Base-by-base conservation (phyloP, 2,113 vertebrate genomes). In the Coryphaenoides rupestris region DNA sequence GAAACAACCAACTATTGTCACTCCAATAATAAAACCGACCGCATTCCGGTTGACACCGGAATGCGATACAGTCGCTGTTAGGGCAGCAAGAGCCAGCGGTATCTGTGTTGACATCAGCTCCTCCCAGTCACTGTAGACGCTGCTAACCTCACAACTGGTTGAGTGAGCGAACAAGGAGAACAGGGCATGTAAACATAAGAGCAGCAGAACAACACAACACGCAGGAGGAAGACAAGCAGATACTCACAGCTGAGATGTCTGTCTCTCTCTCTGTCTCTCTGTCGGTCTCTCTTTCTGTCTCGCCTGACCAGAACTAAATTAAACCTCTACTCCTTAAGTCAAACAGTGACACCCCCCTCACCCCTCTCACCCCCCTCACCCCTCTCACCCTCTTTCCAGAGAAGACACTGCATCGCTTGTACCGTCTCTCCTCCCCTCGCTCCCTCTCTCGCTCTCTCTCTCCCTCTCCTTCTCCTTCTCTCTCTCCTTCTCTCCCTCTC, bases 351-450 rank as follows among this genome's bases (percentile, higher is more conserved):
- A 73, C 79, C 68, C 58, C 74, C n/a, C n/a, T n/a, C n/a, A n/a
- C n/a, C n/a, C n/a, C n/a, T n/a, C n/a, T n/a, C n/a, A 63, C 65
- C 56, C 69, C 55, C 60, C 80, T 67, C 60, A n/a, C n/a, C n/a
- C 69, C 75, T 70, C 67, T 75, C 76, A 81, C 74, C 21, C 33
- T 74, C 86, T 88, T 88, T 89, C 86, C 87, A 88, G 83, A 76
- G 84, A 88, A 87, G 89, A 92, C 91, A 92, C 90, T 92, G 60
- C n/a, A n/a, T n/a, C n/a, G n/a, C n/a, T n/a, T n/a, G n/a, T n/a
- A n/a, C n/a, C n/a, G n/a, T n/a, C n/a, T n/a, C n/a, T n/a, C n/a
- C n/a, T n/a, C n/a, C n/a, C n/a, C n/a, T n/a, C n/a, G n/a, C n/a
- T n/a, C n/a, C n/a, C n/a, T n/a, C n/a, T n/a, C n/a, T n/a, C n/a